Evolutionary conservation across 2,113 vertebrate species (phyloP), one percentile per base, ranked within the genome.

Genomic region (Hypocryptadius cinnamomeus): DNA sequence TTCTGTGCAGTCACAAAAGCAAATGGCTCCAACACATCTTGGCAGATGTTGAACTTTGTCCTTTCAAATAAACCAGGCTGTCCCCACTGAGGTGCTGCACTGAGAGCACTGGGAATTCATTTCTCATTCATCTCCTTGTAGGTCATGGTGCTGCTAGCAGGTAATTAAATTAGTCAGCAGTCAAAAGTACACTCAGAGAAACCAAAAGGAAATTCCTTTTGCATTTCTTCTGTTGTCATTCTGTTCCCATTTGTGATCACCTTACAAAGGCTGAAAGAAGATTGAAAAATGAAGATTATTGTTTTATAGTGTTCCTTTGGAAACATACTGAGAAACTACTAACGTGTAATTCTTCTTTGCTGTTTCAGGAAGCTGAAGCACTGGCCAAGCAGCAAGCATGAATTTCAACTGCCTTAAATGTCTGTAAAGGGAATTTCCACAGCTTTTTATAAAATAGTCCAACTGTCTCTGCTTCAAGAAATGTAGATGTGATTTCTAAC

Each of bases 361-460:
- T 74, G 12, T 97, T 97, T 60, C 96, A 98, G 98, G 98, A 98
- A 96, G 98, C 98, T 31, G 97, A 98, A 97, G 97, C 98, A 8
- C 96, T 97, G 94, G 98, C 97, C 51, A 97, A 98, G 84, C 96
- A 98, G 94, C 97, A 98, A 95, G 97, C 90, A 0, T 98, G 97
- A 98, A 93, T 28, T 89, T 92, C 94, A 74, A 66, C 92, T 92
- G 87, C 94, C 95, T 96, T 97, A 96, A 94, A 56, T 40, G 53
- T 96, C 81, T 95, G 84, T 95, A 96, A 96, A 97, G 94, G 90
- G 95, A 98, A 87, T 93, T 89, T 97, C 90, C 93, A 92, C 94
- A 95, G 95, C 96, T 97, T 97, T 97, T 97, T 94, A 87, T 96
- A 96, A 74, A 96, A 83, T 94, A 96, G 80, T 94, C 92, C 92